Percentiles rank a stretch among this genome's conserved stretches.
phyloP scores from a whole-genome alignment of 2,113 vertebrate species.

The Cephalopholis sonnerati region DNA sequence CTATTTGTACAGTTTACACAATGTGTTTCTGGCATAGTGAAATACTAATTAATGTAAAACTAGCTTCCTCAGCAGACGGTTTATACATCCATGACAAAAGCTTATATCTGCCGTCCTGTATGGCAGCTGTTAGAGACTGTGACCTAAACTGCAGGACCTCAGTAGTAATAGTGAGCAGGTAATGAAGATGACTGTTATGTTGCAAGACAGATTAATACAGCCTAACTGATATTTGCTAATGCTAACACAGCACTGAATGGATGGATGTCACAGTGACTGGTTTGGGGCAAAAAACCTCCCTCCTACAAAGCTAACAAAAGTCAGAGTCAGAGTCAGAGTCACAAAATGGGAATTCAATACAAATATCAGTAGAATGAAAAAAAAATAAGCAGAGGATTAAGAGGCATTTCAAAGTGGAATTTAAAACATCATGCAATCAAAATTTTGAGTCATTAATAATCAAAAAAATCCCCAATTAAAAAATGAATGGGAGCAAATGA shows the following conservation, averaged over 20 bases:
- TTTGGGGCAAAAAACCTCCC: neutral
- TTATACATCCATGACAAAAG: too few species aligned
- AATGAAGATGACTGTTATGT: neutral
- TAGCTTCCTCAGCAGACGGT: neutral
- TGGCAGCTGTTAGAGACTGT: neutral
- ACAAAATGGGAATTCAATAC: too few species aligned
- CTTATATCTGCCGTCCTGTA: too few species aligned
- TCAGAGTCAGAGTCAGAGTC: too few species aligned
- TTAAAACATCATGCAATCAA: conserved; percentile 5
- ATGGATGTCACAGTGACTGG: conserved; percentile 13
- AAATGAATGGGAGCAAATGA: neutral
- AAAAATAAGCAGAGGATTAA: neutral
- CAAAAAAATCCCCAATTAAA: neutral
- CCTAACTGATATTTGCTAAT: neutral
- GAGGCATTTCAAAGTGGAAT: neutral
- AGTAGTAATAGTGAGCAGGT: neutral
- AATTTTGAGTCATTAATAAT: neutral
- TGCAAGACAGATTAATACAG: neutral
- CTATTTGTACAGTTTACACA: neutral
- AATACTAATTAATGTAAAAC: neutral
- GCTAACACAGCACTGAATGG: neutral
- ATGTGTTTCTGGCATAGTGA: neutral
- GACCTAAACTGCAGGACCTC: neutral
- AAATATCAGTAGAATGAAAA: neutral
- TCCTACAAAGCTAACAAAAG: neutral